phyloP scores from a whole-genome alignment of 2,888 invertebrate species.

The Hoplodrina ambigua region DNA sequence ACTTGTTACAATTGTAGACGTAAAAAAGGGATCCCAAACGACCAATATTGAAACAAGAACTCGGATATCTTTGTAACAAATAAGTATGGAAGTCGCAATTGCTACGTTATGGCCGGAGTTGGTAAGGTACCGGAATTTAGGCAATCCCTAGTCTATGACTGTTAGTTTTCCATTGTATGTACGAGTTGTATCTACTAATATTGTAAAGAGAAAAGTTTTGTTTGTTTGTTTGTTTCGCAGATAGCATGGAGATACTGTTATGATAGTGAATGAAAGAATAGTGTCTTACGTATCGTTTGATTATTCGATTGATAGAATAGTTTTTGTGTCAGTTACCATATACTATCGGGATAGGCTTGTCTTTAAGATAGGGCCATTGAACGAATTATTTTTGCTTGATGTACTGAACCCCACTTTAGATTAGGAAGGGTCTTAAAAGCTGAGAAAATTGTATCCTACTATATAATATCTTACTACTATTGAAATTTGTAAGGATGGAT shows the following conservation, averaged over 20 bases:
- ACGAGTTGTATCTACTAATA: slow-evolving; percentile 26
- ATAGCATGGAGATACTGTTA: not conserved
- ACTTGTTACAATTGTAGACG: slow-evolving; percentile 62
- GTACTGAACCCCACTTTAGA: not conserved
- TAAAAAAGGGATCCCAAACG: slow-evolving; percentile 69
- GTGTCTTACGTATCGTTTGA: not conserved
- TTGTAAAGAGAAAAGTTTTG: slow-evolving; percentile 46
- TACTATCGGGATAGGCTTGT: not conserved
- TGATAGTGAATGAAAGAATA: not conserved
- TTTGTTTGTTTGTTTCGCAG: slow-evolving; percentile 21
- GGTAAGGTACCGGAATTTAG: slow-evolving; percentile 27
- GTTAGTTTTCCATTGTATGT: slow-evolving; percentile 25
- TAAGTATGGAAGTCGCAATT: slow-evolving; percentile 56
- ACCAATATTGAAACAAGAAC: slow-evolving; percentile 70
- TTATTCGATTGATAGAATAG: slow-evolving; percentile 14
- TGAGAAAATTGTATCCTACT: no score
- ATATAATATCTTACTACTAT: no score
- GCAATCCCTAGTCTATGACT: slow-evolving; percentile 22
- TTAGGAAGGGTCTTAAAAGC: not conserved
- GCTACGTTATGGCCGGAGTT: slow-evolving; percentile 56
- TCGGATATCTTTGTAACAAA: slow-evolving; percentile 58
- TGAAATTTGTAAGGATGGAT: no score
- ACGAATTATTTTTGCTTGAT: not conserved
- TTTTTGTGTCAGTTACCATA: slow-evolving; percentile 1
- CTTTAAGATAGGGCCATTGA: not conserved